Conservation (phyloP, 2,113 vertebrate genomes). For the Micronisus gabar region DNA sequence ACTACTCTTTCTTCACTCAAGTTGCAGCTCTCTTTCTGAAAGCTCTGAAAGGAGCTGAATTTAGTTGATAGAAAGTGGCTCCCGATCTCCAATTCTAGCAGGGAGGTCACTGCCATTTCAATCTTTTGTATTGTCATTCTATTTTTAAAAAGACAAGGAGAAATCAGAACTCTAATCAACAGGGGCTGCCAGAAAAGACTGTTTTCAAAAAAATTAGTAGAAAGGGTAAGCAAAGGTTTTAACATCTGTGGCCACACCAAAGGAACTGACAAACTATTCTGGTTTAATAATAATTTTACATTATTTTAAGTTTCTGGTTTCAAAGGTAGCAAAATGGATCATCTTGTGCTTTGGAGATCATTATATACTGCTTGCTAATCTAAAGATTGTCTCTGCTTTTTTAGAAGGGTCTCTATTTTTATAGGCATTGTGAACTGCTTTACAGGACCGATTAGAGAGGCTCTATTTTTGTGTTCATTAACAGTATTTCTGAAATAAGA, state of each 20-base stretch:
- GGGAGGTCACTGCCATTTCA: slow-evolving; percentile 68
- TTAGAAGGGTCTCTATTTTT: background rate
- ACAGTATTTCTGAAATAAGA: background rate
- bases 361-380: background rate
- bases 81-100: slow-evolving; percentile 72
- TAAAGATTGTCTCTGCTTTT: background rate
- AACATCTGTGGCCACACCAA: background rate
- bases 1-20: background rate
- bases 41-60: slow-evolving; percentile 55
- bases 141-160: slow-evolving; percentile 55
- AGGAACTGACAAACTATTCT: background rate
- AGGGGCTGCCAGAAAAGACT: background rate
- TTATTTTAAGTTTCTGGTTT: background rate
- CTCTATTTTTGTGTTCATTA: background rate
- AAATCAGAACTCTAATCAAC: slow-evolving; percentile 57
- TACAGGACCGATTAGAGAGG: background rate
- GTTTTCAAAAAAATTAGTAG: background rate
- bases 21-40: background rate
- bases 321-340: background rate
- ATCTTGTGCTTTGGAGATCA: background rate
- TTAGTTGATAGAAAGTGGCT: slow-evolving; percentile 59
- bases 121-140: slow-evolving; percentile 38
- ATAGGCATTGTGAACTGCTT: background rate
- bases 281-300: background rate
- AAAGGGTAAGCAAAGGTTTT: background rate